phyloP scores from a whole-genome alignment of 2,888 invertebrate species.

The Labia minor region DNA sequence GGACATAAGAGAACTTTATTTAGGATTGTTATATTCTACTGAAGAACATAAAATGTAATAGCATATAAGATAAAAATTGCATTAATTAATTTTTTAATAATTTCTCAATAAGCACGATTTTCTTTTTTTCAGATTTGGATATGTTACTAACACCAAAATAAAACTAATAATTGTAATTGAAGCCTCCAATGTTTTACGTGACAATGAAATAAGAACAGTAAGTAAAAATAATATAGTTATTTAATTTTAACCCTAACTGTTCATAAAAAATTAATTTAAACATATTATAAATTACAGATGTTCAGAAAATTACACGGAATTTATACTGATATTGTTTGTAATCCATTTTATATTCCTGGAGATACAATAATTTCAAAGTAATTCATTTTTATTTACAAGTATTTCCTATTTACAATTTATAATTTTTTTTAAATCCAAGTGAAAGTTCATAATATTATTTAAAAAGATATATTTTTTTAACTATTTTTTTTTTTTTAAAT shows the following conservation, averaged over 20 bases:
- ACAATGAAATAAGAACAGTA: slow-evolving; percentile 89
- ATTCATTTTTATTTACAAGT: slow-evolving; percentile 33
- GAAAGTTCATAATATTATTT: not conserved
- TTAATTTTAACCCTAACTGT: not conserved
- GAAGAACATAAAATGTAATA: slow-evolving; percentile 91
- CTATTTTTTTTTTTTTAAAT: not conserved
- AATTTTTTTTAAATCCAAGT: not conserved
- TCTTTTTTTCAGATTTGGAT: slow-evolving; percentile 64
- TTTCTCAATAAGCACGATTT: no score
- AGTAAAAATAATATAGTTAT: slow-evolving; percentile 30
- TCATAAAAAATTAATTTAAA: slow-evolving; percentile 16
- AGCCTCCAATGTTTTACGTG: slow-evolving; percentile 75
- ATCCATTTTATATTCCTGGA: slow-evolving; percentile 93
- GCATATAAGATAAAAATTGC: no score
- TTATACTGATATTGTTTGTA: slow-evolving; percentile 89
- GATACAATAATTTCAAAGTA: slow-evolving; percentile 79
- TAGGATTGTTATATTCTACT: slow-evolving; percentile 83
- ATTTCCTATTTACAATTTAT: not conserved
- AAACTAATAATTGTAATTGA: slow-evolving; percentile 90
- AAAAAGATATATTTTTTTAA: not conserved
- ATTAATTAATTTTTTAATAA: not conserved
- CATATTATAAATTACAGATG: slow-evolving; percentile 44
- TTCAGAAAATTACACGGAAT: slow-evolving; percentile 82
- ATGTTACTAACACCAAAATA: slow-evolving; percentile 93
- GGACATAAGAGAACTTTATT: slow-evolving; percentile 78